Percentiles rank a stretch among this genome's conserved stretches.
Evolutionary conservation across 2,888 invertebrate genomes (phyloP).

Genomic region (Cenopis cana): DNA sequence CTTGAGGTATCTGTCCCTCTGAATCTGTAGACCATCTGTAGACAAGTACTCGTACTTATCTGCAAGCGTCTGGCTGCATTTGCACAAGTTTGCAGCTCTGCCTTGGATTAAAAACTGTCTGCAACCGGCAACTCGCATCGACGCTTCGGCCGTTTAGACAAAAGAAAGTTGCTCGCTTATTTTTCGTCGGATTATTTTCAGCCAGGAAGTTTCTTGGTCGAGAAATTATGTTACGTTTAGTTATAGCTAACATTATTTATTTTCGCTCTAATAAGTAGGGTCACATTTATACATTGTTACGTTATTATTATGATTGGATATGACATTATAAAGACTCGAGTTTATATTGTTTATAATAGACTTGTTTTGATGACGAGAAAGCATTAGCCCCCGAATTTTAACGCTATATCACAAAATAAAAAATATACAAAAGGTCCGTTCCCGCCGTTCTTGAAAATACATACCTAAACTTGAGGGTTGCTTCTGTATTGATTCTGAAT

Average conservation of each 20-base stretch:
- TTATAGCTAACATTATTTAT: background rate
- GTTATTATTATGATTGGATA: background rate
- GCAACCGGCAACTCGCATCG: constrained; percentile 32
- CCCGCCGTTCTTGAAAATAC: no score
- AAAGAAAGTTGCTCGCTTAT: constrained; percentile 32
- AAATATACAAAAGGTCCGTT: no score
- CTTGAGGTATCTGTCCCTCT: constrained; percentile 4
- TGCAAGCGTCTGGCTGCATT: constrained; percentile 36
- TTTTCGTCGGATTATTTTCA: constrained; percentile 25
- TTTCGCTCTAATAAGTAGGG: background rate
- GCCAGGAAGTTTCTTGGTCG: constrained; percentile 7
- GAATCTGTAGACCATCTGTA: constrained; percentile 12
- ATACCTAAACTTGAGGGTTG: no score
- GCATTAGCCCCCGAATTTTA: background rate
- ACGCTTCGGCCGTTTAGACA: constrained; percentile 35
- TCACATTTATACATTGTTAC: background rate
- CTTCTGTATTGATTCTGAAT: no score
- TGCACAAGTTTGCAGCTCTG: constrained; percentile 38
- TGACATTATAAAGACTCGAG: background rate
- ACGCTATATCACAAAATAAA: no score
- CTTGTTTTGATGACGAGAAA: no score
- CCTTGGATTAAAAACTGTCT: constrained; percentile 41
- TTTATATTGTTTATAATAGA: no score
- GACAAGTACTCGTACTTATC: constrained; percentile 15
- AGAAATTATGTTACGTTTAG: constrained; percentile 20